Percentiles rank a stretch among this genome's conserved stretches.
Conservation (phyloP, 2,888 invertebrate genomes). For the Xylota sylvarum region DNA sequence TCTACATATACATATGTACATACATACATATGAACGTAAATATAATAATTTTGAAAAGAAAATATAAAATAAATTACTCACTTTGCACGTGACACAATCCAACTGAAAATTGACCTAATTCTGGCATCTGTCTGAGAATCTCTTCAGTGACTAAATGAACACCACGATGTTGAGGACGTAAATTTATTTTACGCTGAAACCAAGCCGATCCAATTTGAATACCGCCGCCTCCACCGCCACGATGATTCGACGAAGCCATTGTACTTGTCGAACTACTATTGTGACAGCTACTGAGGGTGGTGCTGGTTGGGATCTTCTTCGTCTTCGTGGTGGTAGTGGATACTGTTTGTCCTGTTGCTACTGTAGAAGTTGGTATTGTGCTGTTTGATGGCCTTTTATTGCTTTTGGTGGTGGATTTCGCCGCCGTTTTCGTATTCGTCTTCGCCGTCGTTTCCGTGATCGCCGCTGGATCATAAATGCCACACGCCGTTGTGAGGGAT, state of each 20-base stretch:
- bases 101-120: slow-evolving; percentile 96
- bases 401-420: slow-evolving; percentile 62
- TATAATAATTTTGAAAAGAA: too few relatives aligned
- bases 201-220: slow-evolving; percentile 98
- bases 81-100: slow-evolving; percentile 99
- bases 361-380: slow-evolving; percentile 77
- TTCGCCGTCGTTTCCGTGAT: slow-evolving; percentile 75
- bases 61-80: slow-evolving; percentile 90
- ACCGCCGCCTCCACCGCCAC: slow-evolving; percentile 86
- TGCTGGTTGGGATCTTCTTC: slow-evolving; percentile 82
- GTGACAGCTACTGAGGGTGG: slow-evolving; percentile 83
- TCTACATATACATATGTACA: too few relatives aligned
- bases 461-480: slow-evolving; percentile 79
- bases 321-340: slow-evolving; percentile 70
- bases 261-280: slow-evolving; percentile 85
- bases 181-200: slow-evolving; percentile 98
- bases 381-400: slow-evolving; percentile 77
- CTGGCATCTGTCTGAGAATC: slow-evolving; percentile 97
- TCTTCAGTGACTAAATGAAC: slow-evolving; percentile 99
- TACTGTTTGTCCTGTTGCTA: slow-evolving; percentile 76
- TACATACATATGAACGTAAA: too few relatives aligned
- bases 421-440: slow-evolving; percentile 75
- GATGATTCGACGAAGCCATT: slow-evolving; percentile 85
- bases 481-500: slow-evolving; percentile 78
- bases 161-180: slow-evolving; percentile 97